phyloP scores from a whole-genome alignment of 1,140 invertebrate species.

The Plectrocnemia conspersa region DNA sequence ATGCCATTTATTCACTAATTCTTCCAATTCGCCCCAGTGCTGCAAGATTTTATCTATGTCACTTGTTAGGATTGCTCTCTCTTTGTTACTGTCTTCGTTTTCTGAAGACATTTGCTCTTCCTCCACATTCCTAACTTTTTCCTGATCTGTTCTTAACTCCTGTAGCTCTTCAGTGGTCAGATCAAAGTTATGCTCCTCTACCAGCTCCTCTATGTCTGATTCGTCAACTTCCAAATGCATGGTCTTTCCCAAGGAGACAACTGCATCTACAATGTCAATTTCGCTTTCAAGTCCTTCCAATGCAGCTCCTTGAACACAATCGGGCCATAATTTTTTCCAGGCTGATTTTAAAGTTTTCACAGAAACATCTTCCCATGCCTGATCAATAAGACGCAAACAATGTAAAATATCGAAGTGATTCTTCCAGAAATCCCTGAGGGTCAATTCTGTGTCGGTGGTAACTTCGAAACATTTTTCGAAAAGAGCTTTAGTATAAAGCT shows the following conservation, averaged over 20 bases:
- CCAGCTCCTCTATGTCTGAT: conserved; percentile 11
- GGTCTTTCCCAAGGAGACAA: conserved; percentile 12
- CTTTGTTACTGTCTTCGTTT: too few species aligned
- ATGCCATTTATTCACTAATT: too few species aligned
- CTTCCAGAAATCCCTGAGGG: conserved; percentile 26
- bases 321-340: conserved; percentile 35
- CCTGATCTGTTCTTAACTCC: too few species aligned
- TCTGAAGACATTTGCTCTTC: too few species aligned
- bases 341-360: conserved; percentile 24
- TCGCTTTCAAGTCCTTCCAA: conserved; percentile 5
- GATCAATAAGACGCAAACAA: conserved; percentile 31
- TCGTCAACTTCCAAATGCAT: conserved; percentile 15
- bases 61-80: too few species aligned
- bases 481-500: conserved; percentile 38
- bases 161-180: too few species aligned
- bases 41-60: too few species aligned
- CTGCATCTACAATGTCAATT: conserved; percentile 12
- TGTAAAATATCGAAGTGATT: conserved; percentile 32
- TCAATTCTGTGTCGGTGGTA: conserved; percentile 4
- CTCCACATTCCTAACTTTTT: too few species aligned
- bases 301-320: conserved; percentile 18
- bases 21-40: too few species aligned
- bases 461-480: conserved; percentile 30
- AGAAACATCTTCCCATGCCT: conserved; percentile 35
- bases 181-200: conserved; percentile 18